phyloP scores from a whole-genome alignment of 2,113 vertebrate genomes.

The Mohoua ochrocephala region DNA sequence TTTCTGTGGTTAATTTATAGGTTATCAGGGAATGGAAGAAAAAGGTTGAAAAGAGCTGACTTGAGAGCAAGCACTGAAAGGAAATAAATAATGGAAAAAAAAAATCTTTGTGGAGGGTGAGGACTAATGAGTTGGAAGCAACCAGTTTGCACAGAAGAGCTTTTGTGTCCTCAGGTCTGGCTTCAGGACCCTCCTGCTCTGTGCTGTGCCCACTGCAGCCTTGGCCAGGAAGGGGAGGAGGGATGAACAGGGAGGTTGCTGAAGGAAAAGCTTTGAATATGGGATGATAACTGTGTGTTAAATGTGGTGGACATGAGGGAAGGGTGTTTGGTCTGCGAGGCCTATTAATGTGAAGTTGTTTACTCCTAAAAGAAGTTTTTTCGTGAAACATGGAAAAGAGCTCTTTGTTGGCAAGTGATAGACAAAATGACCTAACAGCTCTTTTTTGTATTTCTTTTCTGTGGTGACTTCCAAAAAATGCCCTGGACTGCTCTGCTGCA shows the following conservation, averaged over 20 bases:
- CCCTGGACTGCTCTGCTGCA: background rate
- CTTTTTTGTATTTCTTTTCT: background rate
- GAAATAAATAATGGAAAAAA: background rate
- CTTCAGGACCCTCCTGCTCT: background rate
- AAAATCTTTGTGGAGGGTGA: background rate
- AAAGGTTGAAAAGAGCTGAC: background rate
- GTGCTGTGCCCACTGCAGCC: accelerated
- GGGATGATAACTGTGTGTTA: background rate
- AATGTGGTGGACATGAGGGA: background rate
- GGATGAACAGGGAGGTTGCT: background rate
- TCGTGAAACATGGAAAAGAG: background rate
- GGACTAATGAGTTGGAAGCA: background rate
- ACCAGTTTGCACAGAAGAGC: background rate
- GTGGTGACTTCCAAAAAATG: background rate
- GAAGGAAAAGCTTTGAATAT: background rate
- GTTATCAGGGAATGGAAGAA: background rate
- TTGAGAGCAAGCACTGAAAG: background rate
- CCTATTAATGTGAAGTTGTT: background rate
- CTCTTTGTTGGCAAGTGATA: background rate
- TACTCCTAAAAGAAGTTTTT: background rate
- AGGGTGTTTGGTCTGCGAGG: background rate
- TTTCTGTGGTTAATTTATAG: background rate
- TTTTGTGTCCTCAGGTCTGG: background rate
- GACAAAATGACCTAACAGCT: background rate
- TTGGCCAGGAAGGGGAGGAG: accelerated